phyloP scores from a whole-genome alignment of 2,888 invertebrate genomes.

The Orthonevra nobilis region DNA sequence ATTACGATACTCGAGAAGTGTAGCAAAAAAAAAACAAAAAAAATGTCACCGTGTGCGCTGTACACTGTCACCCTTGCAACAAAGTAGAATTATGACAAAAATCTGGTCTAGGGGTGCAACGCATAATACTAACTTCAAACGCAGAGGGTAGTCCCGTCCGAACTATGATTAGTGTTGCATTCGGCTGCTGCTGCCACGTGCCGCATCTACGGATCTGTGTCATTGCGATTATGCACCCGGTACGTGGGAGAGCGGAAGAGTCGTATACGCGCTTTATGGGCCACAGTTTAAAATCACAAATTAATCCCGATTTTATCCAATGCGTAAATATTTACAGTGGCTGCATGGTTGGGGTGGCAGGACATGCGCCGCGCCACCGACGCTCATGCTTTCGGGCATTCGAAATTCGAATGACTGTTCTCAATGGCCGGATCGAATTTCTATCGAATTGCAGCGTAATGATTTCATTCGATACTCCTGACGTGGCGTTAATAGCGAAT shows the following conservation, averaged over 20 bases:
- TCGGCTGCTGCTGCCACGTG: slow-evolving; percentile 61
- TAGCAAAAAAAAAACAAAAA: neutral
- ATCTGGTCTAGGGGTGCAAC: slow-evolving; percentile 51
- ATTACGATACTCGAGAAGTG: slow-evolving; percentile 69
- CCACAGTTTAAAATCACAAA: slow-evolving; percentile 69
- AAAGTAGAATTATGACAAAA: slow-evolving; percentile 65
- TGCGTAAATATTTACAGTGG: slow-evolving; percentile 66
- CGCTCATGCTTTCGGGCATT: too few relatives aligned
- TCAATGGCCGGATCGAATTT: slow-evolving; percentile 66
- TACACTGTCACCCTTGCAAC: slow-evolving; percentile 50
- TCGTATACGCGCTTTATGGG: slow-evolving; percentile 44
- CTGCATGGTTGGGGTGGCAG: slow-evolving; percentile 33
- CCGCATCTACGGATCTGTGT: slow-evolving; percentile 44
- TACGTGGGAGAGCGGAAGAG: slow-evolving; percentile 31
- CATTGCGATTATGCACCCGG: slow-evolving; percentile 67
- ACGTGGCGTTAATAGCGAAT: slow-evolving; percentile 56
- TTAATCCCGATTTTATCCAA: slow-evolving; percentile 69
- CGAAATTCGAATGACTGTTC: slow-evolving; percentile 31
- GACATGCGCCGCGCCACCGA: slow-evolving; percentile 1
- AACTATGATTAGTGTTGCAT: slow-evolving; percentile 69
- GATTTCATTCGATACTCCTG: slow-evolving; percentile 56
- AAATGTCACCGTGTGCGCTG: slow-evolving; percentile 58
- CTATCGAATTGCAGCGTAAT: slow-evolving; percentile 61
- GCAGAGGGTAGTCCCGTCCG: slow-evolving; percentile 15
- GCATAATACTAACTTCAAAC: slow-evolving; percentile 48